Evolutionary conservation across 2,888 invertebrate species (phyloP).

Genomic region (Meta bourneti): DNA sequence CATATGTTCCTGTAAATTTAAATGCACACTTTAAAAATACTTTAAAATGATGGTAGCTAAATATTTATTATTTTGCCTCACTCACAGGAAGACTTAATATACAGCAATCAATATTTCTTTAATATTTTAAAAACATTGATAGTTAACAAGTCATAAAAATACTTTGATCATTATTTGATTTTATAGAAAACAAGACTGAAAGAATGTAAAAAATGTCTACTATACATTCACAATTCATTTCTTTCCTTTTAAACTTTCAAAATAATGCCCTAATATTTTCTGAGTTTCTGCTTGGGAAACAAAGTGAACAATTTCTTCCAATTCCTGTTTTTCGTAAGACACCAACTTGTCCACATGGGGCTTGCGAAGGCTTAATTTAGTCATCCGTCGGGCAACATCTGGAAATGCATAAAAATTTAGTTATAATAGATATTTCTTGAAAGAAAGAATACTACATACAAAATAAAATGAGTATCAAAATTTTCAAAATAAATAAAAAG

Average conservation of each 20-base stretch:
- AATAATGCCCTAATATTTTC: conserved; percentile 37
- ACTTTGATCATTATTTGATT: too few species aligned
- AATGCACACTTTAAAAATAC: too few species aligned
- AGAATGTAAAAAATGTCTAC: too few species aligned
- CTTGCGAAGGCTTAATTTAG: conserved; percentile 55
- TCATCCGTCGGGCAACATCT: conserved; percentile 52
- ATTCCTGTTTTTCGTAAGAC: conserved; percentile 65
- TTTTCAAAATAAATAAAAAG: too few species aligned
- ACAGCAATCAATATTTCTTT: too few species aligned
- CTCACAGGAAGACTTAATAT: too few species aligned
- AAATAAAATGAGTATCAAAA: too few species aligned
- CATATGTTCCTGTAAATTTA: too few species aligned
- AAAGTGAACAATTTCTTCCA: conserved; percentile 55
- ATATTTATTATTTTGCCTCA: too few species aligned
- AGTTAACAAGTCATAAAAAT: neutral
- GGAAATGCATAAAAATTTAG: neutral
- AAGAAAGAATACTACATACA: too few species aligned
- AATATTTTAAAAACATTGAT: neutral
- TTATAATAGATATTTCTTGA: neutral
- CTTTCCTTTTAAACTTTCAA: conserved; percentile 55
- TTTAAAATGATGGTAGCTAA: too few species aligned
- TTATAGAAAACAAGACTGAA: too few species aligned
- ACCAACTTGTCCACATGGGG: conserved; percentile 58
- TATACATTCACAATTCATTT: neutral
- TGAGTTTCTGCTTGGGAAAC: conserved; percentile 42